A percentile compares a stretch with the other conserved stretches of the same genome.
Conservation (phyloP, 2,888 invertebrate species). For the Calephelis perditalis region DNA sequence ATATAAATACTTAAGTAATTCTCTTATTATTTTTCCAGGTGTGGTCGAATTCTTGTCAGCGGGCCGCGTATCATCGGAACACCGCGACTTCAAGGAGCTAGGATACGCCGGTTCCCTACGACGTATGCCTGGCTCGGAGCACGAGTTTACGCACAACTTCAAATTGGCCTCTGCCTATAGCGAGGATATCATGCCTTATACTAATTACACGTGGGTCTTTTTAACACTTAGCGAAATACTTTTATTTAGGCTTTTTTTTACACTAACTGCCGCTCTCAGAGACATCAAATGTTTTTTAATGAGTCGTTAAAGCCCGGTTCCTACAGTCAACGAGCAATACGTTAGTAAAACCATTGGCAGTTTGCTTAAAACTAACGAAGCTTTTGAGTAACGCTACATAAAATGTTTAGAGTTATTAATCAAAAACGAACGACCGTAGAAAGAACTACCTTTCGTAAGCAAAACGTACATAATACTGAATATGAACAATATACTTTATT, state of each 20-base stretch:
- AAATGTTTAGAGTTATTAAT: no score
- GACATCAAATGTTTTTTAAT: no score
- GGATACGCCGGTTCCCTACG: conserved; percentile 94
- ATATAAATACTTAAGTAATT: neutral
- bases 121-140: conserved; percentile 92
- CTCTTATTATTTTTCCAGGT: conserved; percentile 71
- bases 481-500: neutral
- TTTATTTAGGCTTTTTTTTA: no score
- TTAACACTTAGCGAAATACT: no score
- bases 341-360: no score
- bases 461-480: neutral
- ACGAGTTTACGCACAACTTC: conserved; percentile 97
- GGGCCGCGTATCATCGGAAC: conserved; percentile 93
- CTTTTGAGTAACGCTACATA: no score
- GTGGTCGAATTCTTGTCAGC: conserved; percentile 97
- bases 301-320: no score
- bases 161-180: conserved; percentile 96
- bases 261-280: no score
- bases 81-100: conserved; percentile 97
- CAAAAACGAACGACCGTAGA: no score
- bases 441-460: no score
- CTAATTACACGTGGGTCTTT: conserved; percentile 94
- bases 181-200: conserved; percentile 97
- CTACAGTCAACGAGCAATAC: no score
- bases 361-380: no score